Evolutionary conservation across 92 coral and sea anemone species (phyloP).

Genomic region (Heliopora coerulea): DNA sequence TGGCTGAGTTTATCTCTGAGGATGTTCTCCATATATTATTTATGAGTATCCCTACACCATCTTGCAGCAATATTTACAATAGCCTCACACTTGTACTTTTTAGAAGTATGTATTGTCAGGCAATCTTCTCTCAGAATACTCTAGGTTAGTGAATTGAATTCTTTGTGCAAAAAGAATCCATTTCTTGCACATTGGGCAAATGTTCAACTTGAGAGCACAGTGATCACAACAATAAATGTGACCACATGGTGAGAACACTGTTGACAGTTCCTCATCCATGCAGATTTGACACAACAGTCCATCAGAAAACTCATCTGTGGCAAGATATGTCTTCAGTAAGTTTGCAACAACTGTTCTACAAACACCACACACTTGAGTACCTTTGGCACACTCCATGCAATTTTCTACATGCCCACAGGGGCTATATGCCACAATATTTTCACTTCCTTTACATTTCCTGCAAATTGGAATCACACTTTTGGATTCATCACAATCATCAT

Average conservation of each 20-base stretch:
- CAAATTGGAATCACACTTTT: constrained; percentile 73
- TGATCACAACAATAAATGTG: constrained; percentile 84
- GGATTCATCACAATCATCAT: constrained; percentile 19
- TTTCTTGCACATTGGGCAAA: constrained; percentile 93
- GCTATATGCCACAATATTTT: constrained; percentile 74
- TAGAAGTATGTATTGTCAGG: no score
- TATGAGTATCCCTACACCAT: no score
- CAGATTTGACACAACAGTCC: constrained; percentile 93
- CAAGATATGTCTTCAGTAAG: constrained; percentile 73
- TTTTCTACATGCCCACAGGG: constrained; percentile 90
- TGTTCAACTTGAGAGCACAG: constrained; percentile 77
- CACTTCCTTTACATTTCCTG: constrained; percentile 60
- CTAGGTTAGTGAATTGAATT: constrained; percentile 44
- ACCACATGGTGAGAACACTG: constrained; percentile 96
- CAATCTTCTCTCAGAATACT: no score
- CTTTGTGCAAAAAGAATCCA: constrained; percentile 88
- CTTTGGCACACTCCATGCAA: constrained; percentile 71
- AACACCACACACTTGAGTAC: constrained; percentile 62
- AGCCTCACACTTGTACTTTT: no score
- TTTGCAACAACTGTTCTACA: constrained; percentile 68
- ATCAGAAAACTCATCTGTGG: constrained; percentile 70
- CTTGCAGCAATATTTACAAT: no score
- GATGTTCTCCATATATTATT: no score
- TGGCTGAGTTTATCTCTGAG: no score
- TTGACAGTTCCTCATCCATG: constrained; percentile 89